phyloP scores from a whole-genome alignment of 2,113 vertebrate species.

The Turnix velox region DNA sequence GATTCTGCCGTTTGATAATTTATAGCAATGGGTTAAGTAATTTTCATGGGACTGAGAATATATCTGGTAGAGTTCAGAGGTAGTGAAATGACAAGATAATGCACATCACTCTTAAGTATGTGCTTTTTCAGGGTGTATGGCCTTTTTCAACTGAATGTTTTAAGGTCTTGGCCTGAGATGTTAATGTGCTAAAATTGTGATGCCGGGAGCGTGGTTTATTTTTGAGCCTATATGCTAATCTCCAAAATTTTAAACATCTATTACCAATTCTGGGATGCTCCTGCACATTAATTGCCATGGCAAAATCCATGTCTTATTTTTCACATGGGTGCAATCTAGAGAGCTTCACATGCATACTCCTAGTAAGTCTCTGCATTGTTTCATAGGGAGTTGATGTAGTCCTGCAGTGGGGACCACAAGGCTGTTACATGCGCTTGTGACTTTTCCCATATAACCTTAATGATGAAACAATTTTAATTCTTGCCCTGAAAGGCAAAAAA shows the following conservation, averaged over 20 bases:
- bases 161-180: neutral
- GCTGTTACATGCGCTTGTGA: neutral
- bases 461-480: neutral
- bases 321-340: neutral
- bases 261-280: neutral
- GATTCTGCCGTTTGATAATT: neutral
- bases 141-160: neutral
- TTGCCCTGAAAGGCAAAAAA: neutral
- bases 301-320: neutral
- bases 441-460: neutral
- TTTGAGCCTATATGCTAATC: neutral
- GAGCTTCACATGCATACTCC: neutral
- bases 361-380: neutral
- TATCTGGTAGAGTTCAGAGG: neutral
- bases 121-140: neutral
- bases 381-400: neutral
- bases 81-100: neutral
- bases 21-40: neutral
- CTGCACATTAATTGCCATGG: neutral
- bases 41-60: neutral
- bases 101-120: fast-evolving
- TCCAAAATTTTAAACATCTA: neutral
- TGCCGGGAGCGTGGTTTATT: neutral
- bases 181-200: neutral
- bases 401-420: neutral